Base-by-base conservation (phyloP, 1,140 invertebrate genomes). In the Sesamia nonagrioides region DNA sequence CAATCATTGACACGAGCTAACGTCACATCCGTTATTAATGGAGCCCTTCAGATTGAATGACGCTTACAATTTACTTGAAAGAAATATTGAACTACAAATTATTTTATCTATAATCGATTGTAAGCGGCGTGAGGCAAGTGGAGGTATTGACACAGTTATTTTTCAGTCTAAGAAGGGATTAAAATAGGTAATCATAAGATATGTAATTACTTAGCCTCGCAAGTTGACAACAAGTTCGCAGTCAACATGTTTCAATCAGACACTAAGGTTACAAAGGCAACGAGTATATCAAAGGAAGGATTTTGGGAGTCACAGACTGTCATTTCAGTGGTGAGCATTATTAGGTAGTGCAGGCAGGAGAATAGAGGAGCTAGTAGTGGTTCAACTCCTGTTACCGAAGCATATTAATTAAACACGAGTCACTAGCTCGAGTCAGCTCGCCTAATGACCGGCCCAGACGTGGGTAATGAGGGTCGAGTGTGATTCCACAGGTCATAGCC, bases 391-490 rank as follows among this genome's bases (percentile, higher is more conserved):
- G 58, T 33, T 45, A 60, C 18, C 21, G 21, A 33, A 63, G 27
- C 58, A 50, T 75, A 75, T 63, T 33, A 66, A 76, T 54, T 63
- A 52, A 76, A 40, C 61, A 66, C 37, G 74, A 71, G 58, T n/a
- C 58, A 21, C 40, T 15, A 42, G 35, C 58, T 17, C 54, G n/a
- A 21, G 18, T 13, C 42, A 6, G 27, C 42, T 68, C 66, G 42
- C 35, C 74, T 66, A 66, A 76, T 40, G 74, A 40, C n/a, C 60
- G 66, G 17, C 60, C 11, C 48, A 21, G 72, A 45, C 54, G 21
- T 42, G 66, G 17, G 56, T 77, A 81, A 81, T 80, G 61, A 80
- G 63, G 78, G 78, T 80, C 48, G 35, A 66, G 73, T 69, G 78
- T 61, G 71, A 63, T 80, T 74, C 35, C 18, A 56, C 27, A 50